phyloP scores from a whole-genome alignment of 2,888 invertebrate genomes.

The Drosophila lacicola region DNA sequence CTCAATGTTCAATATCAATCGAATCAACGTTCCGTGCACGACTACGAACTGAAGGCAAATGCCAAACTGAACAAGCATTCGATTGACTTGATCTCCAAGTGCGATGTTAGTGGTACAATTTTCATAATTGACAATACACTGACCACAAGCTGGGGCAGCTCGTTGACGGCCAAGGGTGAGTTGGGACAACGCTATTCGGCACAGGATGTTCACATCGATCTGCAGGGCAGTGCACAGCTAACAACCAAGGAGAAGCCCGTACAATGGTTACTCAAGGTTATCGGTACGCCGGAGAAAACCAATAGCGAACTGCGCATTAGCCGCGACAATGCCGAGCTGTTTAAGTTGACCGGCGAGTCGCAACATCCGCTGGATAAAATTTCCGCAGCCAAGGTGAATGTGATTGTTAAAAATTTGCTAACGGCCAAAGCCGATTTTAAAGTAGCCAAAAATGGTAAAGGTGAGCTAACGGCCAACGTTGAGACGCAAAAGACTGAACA shows the following conservation, averaged over 20 bases:
- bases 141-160: slow-evolving; percentile 81
- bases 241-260: slow-evolving; percentile 76
- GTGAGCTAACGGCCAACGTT: slow-evolving; percentile 85
- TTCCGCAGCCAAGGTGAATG: slow-evolving; percentile 86
- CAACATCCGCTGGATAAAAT: slow-evolving; percentile 82
- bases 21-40: slow-evolving; percentile 82
- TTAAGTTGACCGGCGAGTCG: slow-evolving; percentile 72
- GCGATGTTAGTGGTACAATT: slow-evolving; percentile 83
- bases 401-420: slow-evolving; percentile 88
- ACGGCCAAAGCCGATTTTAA: slow-evolving; percentile 88
- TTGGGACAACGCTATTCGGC: slow-evolving; percentile 76
- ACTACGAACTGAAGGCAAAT: slow-evolving; percentile 87
- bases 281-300: slow-evolving; percentile 83
- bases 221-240: slow-evolving; percentile 77
- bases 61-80: slow-evolving; percentile 85
- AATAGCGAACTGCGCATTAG: slow-evolving; percentile 84
- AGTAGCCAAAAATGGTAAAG: slow-evolving; percentile 88
- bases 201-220: slow-evolving; percentile 79
- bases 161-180: slow-evolving; percentile 79
- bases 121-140: slow-evolving; percentile 75
- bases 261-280: slow-evolving; percentile 74
- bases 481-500: slow-evolving; percentile 86
- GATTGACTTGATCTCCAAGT: slow-evolving; percentile 74
- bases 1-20: slow-evolving; percentile 85
- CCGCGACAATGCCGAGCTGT: slow-evolving; percentile 76